A percentile compares a stretch with the other conserved stretches of the same genome.
phyloP scores from a whole-genome alignment of 2,113 vertebrate species.

The Pangasianodon hypophthalmus region DNA sequence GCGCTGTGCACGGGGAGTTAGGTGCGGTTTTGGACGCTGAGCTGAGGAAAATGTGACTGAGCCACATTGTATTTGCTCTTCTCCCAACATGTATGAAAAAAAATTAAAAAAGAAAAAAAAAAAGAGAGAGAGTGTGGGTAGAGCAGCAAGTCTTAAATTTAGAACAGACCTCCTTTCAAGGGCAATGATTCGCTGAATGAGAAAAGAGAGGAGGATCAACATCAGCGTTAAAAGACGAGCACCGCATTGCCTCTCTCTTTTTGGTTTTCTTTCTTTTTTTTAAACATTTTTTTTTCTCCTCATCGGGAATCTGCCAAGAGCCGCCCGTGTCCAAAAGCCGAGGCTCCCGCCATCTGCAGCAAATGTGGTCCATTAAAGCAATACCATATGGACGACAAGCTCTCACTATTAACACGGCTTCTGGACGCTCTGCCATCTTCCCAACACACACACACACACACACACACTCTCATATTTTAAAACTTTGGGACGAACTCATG shows the following conservation, averaged over 20 bases:
- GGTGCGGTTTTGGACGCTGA: slow-evolving; percentile 74
- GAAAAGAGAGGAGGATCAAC: slow-evolving; percentile 71
- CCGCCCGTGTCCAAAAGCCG: slow-evolving; percentile 78
- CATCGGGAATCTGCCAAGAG: slow-evolving; percentile 77
- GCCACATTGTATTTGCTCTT: slow-evolving; percentile 69
- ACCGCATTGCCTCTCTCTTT: slow-evolving; percentile 34
- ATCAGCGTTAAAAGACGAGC: slow-evolving; percentile 71
- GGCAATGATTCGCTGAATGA: slow-evolving; percentile 73
- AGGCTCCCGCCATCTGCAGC: slow-evolving; percentile 92
- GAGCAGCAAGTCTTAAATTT: slow-evolving; percentile 73
- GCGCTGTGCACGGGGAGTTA: slow-evolving; percentile 69
- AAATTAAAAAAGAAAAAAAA: slow-evolving; percentile 51
- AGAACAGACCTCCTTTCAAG: slow-evolving; percentile 77
- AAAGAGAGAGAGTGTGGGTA: slow-evolving; percentile 58
- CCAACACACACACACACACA: slow-evolving; percentile 27
- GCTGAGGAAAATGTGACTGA: slow-evolving; percentile 75
- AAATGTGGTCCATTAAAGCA: slow-evolving; percentile 95
- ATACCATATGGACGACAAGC: slow-evolving; percentile 95
- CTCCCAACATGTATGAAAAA: slow-evolving; percentile 64
- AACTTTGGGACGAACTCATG: slow-evolving; percentile 87
- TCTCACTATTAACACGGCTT: slow-evolving; percentile 89
- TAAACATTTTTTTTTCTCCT: slow-evolving; percentile 9
- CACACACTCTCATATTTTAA: slow-evolving; percentile 70
- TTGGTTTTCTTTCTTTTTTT: not conserved
- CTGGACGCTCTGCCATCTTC: slow-evolving; percentile 74